These are phyloP conservation scores for Apostichopus leukothele DNA, from an alignment of 53 echinoderm and acorn worm genomes.

Conservation along the genomic window DNA sequence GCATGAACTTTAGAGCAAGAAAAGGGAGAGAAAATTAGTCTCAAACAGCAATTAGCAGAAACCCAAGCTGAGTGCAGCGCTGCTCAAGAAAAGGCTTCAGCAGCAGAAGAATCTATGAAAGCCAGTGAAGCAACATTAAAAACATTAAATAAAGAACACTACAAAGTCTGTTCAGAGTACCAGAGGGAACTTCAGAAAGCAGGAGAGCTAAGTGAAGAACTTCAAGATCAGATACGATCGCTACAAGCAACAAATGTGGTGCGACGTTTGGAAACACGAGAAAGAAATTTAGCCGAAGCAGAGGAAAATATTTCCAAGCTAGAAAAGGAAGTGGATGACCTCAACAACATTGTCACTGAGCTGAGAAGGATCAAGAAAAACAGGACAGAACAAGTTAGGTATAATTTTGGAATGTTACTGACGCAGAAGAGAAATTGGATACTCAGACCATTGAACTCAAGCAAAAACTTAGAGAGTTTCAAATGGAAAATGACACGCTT, in stretches of 20 bases:
- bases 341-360: no score
- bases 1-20: slow-evolving; percentile 58
- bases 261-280: not conserved
- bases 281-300: not conserved
- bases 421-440: not conserved
- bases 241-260: not conserved
- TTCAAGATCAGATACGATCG: not conserved
- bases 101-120: not conserved
- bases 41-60: no score
- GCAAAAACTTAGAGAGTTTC: slow-evolving; percentile 39
- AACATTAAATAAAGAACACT: not conserved
- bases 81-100: not conserved
- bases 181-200: not conserved
- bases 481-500: slow-evolving; percentile 52
- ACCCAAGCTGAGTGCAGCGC: no score
- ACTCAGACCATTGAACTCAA: slow-evolving; percentile 33
- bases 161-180: not conserved
- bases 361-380: not conserved
- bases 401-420: not conserved
- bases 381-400: slow-evolving; percentile 24
- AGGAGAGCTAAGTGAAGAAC: not conserved
- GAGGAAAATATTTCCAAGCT: not conserved
- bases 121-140: not conserved
- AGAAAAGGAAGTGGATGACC: not conserved
- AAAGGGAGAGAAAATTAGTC: not conserved